These are phyloP conservation scores for Pseudolycoriella hygida DNA, from an alignment of 2,888 invertebrate genomes.

Conservation along the genomic window DNA sequence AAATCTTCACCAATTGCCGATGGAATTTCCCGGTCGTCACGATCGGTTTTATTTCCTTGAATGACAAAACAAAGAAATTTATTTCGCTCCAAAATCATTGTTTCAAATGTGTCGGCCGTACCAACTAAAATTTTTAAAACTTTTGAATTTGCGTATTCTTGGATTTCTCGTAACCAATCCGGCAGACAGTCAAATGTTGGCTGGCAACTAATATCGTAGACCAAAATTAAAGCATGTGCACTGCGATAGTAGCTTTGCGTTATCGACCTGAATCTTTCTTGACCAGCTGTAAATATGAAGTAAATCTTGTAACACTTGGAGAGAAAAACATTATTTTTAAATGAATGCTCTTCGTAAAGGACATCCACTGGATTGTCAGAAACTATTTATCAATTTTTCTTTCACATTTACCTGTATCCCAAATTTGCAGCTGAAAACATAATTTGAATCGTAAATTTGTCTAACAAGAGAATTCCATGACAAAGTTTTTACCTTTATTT, in stretches of 20 bases:
- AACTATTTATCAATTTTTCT: too few relatives aligned
- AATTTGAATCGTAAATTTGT: conserved; percentile 5
- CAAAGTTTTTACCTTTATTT: conserved; percentile 84
- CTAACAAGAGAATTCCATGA: not conserved
- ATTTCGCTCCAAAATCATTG: too few relatives aligned
- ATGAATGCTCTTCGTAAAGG: too few relatives aligned
- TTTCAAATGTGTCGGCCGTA: too few relatives aligned
- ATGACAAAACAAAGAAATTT: conserved; percentile 4
- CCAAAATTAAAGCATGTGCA: conserved; percentile 90
- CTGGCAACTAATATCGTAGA: conserved; percentile 95
- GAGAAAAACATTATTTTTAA: too few relatives aligned
- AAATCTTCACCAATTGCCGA: conserved; percentile 90
- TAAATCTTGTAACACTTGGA: not conserved
- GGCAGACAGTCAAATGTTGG: conserved; percentile 94
- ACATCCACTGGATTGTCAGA: too few relatives aligned
- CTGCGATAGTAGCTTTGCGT: conserved; percentile 96
- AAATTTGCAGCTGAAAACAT: conserved; percentile 74
- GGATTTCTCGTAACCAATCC: conserved; percentile 93
- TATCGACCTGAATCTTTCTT: conserved; percentile 90
- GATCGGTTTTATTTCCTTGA: conserved; percentile 89
- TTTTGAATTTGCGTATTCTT: conserved; percentile 91
- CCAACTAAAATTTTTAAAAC: conserved; percentile 89
- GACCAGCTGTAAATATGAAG: conserved; percentile 89
- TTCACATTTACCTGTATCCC: conserved; percentile 55
- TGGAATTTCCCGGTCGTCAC: conserved; percentile 90